A percentile compares a stretch with the other conserved stretches of the same genome.
Evolutionary conservation across 2,888 invertebrate species (phyloP).

Genomic region (Maniola hyperantus): DNA sequence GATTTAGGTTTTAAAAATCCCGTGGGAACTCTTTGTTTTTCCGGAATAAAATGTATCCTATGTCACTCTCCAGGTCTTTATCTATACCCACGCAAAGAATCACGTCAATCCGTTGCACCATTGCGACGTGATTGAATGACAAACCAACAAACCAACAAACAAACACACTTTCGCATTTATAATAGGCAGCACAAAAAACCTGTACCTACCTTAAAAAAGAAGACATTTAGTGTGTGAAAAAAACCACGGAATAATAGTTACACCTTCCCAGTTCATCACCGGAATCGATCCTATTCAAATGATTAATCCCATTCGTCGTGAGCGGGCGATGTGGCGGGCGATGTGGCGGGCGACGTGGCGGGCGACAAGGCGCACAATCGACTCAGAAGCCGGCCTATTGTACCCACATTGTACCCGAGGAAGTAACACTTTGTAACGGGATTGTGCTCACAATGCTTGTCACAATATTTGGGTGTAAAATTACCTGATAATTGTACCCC

Average conservation of each 20-base stretch:
- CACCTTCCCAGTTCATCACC: slow-evolving; percentile 2
- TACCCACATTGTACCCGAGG: slow-evolving; percentile 33
- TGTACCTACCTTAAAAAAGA: not conserved
- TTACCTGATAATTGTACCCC: slow-evolving; percentile 34
- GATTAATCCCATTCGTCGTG: slow-evolving; percentile 9
- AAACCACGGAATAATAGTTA: slow-evolving; percentile 8
- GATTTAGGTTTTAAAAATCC: no score
- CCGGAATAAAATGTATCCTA: no score
- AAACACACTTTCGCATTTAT: no score
- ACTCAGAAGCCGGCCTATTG: slow-evolving; percentile 24
- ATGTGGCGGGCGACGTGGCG: slow-evolving; percentile 14
- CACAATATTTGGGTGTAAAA: slow-evolving; percentile 42
- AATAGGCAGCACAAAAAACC: no score
- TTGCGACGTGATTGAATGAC: no score
- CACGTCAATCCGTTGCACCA: no score
- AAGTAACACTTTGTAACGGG: slow-evolving; percentile 40
- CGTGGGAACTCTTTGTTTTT: no score
- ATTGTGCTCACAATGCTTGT: slow-evolving; percentile 36
- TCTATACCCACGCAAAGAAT: no score
- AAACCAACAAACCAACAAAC: no score
- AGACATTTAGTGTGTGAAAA: not conserved
- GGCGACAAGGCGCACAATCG: slow-evolving; percentile 24
- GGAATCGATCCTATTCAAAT: slow-evolving; percentile 13
- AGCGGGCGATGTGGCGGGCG: slow-evolving; percentile 14
- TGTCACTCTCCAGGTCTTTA: no score